Evolutionary conservation across 1,140 invertebrate species (phyloP), one percentile per base, ranked within the genome.

Genomic region (Papilio glaucus): DNA sequence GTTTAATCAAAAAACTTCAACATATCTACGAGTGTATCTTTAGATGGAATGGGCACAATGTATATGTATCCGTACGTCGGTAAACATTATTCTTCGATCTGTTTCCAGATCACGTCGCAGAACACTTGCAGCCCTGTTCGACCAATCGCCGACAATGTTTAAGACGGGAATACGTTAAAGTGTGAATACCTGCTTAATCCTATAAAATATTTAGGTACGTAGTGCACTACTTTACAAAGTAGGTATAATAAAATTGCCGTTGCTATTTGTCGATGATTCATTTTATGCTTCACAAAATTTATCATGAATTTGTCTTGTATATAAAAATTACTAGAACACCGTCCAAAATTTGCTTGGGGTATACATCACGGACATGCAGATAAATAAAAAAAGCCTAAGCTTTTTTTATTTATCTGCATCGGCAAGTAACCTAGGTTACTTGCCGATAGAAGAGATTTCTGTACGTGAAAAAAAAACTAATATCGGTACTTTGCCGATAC

Each of bases 151-250:
- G 79, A 85, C 78, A 79, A 80, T 78, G 81, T 83, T 83, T 82
- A 79, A 85, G 83, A 86, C 83, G 78, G 77, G 84, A 87, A 86
- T 87, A 86, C 84, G 79, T 89, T 88, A 88, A 83, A 83, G 71
- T 77, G 67, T 69, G 42, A 33, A 75, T 72, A 74, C 62, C 70
- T 71, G 71, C 61, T 72, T 60, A 37, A 61, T 60, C 67, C 71
- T 77, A 82, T 80, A 78, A 75, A 77, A 77, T 61, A 72, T 82
- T 77, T 75, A 74, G 73, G 69, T 13, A 60, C 42, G n/a, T 29
- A 68, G 21, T 69, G 13, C 26, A 53, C 8, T 69, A 26, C 13
- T 26, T 29, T 4, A 12, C 67, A n/a, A 65, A 39, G 18, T 65
- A 65, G 21, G 10, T 33, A 18, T 33, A 39, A 38, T 15, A 41